phyloP scores from a whole-genome alignment of 92 coral and sea anemone species.

The Phymanthus crucifer region DNA sequence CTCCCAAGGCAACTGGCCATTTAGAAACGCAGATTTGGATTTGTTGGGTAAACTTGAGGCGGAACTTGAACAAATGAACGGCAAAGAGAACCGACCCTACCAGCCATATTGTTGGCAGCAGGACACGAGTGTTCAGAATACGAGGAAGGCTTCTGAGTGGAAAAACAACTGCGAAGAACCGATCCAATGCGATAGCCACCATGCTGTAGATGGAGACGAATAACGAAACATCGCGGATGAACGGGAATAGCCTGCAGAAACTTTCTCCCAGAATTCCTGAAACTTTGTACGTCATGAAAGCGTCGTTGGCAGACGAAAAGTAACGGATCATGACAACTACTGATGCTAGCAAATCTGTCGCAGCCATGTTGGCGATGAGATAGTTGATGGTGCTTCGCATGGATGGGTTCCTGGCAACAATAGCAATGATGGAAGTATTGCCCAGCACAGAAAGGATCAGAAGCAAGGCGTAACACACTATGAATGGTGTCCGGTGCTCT shows the following conservation, averaged over 20 bases:
- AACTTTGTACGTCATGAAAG: background rate
- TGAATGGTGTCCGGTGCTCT: background rate
- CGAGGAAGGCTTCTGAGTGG: slow-evolving; percentile 21
- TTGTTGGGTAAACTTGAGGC: background rate
- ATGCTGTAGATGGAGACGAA: slow-evolving; percentile 27
- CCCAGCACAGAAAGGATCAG: slow-evolving; percentile 31
- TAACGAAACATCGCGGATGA: slow-evolving; percentile 16
- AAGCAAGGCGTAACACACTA: slow-evolving; percentile 7
- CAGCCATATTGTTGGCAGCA: slow-evolving; percentile 13
- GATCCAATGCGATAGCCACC: slow-evolving; percentile 33
- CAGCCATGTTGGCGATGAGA: slow-evolving; percentile 44
- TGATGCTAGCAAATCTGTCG: slow-evolving; percentile 25
- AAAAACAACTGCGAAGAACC: slow-evolving; percentile 32
- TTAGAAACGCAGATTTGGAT: background rate
- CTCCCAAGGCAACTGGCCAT: slow-evolving; percentile 14
- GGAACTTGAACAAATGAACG: slow-evolving; percentile 1
- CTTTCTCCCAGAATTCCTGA: slow-evolving; percentile 15
- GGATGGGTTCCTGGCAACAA: slow-evolving; percentile 21
- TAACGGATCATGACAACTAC: background rate
- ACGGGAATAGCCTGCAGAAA: slow-evolving; percentile 18
- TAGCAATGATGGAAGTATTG: slow-evolving; percentile 27
- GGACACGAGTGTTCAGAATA: slow-evolving; percentile 2
- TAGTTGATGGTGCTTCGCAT: slow-evolving; percentile 31
- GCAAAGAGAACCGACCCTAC: background rate
- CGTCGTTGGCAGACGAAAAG: background rate